Percentiles rank a stretch among this genome's conserved stretches.
Conservation (phyloP, 2,888 invertebrate species). For the Chromoteleia sp. region DNA sequence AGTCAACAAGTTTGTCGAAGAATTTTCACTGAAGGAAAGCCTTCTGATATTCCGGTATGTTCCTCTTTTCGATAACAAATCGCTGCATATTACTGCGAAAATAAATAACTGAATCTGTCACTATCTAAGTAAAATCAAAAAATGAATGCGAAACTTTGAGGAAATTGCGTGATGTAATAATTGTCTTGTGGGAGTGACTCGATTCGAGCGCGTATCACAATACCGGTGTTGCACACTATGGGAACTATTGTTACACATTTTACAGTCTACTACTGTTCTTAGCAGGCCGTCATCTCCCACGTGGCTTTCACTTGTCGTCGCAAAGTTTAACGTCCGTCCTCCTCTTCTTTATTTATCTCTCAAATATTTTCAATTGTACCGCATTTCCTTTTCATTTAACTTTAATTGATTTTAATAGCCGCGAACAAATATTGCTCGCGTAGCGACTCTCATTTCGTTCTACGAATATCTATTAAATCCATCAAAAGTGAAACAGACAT, state of each 20-base stretch:
- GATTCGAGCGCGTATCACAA: conserved; percentile 78
- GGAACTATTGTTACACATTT: conserved; percentile 85
- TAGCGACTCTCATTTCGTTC: not conserved
- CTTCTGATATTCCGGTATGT: conserved; percentile 22
- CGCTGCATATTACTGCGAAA: conserved; percentile 58
- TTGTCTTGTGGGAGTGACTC: conserved; percentile 84
- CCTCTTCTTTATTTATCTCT: conserved; percentile 66
- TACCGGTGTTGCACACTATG: conserved; percentile 82
- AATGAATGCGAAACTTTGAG: conserved; percentile 78
- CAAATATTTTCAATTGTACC: conserved; percentile 34
- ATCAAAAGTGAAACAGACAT: not conserved
- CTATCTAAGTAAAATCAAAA: conserved; percentile 69
- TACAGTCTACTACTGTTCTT: conserved; percentile 82
- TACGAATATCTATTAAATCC: not conserved
- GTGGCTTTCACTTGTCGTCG: conserved; percentile 84
- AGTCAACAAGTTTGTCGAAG: conserved; percentile 18
- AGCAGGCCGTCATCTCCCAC: conserved; percentile 80
- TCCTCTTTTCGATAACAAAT: conserved; percentile 51
- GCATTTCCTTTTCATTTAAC: conserved; percentile 18
- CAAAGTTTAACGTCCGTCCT: conserved; percentile 72
- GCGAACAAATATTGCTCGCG: conserved; percentile 8
- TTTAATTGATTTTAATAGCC: not conserved
- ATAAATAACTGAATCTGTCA: conserved; percentile 63
- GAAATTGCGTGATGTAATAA: conserved; percentile 85
- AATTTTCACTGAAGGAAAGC: conserved; percentile 35